A percentile compares a stretch with the other conserved stretches of the same genome.
Conservation (phyloP, 2,113 vertebrate species). For the Grallaria varia region DNA sequence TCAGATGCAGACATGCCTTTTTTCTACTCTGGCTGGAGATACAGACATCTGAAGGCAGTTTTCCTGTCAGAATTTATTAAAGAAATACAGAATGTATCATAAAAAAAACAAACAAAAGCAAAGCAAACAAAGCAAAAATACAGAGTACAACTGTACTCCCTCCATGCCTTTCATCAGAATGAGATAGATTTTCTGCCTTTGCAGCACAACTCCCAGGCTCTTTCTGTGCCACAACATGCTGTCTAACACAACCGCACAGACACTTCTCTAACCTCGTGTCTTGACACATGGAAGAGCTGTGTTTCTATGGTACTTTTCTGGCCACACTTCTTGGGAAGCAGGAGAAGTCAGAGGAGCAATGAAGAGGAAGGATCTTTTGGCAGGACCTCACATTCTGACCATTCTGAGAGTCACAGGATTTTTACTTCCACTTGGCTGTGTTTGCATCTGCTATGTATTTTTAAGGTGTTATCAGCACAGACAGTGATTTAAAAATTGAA, state of each 20-base stretch:
- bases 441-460: neutral
- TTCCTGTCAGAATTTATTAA: neutral
- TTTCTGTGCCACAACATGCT: neutral
- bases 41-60: neutral
- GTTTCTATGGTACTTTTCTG: neutral
- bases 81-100: neutral
- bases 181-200: neutral
- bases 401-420: neutral
- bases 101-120: too few relatives aligned
- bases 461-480: neutral
- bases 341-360: neutral
- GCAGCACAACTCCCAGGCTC: neutral
- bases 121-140: neutral
- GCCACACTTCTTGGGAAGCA: neutral
- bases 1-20: neutral
- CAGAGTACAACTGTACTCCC: neutral
- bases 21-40: neutral
- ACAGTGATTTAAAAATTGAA: neutral
- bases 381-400: neutral
- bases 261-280: neutral
- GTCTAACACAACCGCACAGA: neutral
- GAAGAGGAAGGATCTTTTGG: neutral
- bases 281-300: neutral
- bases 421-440: neutral
- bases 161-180: neutral